phyloP scores from a whole-genome alignment of 2,113 vertebrate genomes.

The Pundamilia nyererei region DNA sequence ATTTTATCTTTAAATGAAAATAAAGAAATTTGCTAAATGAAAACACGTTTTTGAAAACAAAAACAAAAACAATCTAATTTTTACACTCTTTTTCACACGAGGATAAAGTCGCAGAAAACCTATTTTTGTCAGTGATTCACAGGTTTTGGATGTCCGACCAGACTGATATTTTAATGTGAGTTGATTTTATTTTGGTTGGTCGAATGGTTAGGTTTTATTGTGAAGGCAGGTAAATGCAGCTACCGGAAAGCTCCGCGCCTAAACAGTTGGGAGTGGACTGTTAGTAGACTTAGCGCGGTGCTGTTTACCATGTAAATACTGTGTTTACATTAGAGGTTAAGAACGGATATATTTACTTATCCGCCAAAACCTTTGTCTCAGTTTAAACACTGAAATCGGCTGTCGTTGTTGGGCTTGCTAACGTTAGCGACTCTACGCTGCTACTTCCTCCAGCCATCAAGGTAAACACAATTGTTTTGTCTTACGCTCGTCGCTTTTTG shows the following conservation, averaged over 20 bases:
- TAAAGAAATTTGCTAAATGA: background rate
- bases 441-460: background rate
- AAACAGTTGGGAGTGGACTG: background rate
- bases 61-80: background rate
- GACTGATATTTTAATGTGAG: background rate
- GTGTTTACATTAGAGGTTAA: background rate
- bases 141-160: background rate
- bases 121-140: background rate
- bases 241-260: background rate
- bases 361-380: background rate
- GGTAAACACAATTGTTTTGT: background rate
- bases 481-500: background rate
- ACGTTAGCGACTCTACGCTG: background rate
- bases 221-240: background rate
- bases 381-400: background rate
- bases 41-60: background rate
- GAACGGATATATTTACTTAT: background rate
- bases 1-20: background rate
- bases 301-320: background rate
- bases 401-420: background rate
- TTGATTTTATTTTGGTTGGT: background rate
- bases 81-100: background rate
- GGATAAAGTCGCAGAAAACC: background rate
- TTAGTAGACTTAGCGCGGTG: background rate
- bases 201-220: slow-evolving; percentile 18